Conservation (phyloP, 2,113 vertebrate species). For the Pongo abelii region DNA sequence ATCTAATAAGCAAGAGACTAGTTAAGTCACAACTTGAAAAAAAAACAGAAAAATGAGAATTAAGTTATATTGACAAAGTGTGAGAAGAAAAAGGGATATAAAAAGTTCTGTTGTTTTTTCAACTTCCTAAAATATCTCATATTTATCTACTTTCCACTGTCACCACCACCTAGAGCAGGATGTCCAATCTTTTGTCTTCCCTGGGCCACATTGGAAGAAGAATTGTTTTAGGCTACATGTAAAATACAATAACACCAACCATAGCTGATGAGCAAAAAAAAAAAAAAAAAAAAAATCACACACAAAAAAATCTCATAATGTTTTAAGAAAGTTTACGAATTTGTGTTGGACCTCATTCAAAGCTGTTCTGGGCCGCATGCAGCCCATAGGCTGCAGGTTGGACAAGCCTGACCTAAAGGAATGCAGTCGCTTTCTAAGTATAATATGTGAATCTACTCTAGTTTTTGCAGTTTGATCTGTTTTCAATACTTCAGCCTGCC, state of each 20-base stretch:
- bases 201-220: too few relatives aligned
- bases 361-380: too few relatives aligned
- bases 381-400: too few relatives aligned
- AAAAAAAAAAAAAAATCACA: too few relatives aligned
- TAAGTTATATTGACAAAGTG: background rate
- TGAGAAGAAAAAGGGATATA: background rate
- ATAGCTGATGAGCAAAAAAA: too few relatives aligned
- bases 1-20: background rate
- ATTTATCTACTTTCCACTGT: background rate
- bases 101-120: background rate
- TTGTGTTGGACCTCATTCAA: too few relatives aligned
- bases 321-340: too few relatives aligned
- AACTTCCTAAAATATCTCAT: background rate
- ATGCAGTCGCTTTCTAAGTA: background rate
- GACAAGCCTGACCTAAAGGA: background rate
- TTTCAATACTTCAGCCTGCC: background rate
- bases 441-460: background rate
- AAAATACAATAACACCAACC: too few relatives aligned
- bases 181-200: fast-evolving
- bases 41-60: background rate
- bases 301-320: too few relatives aligned
- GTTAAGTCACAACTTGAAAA: background rate
- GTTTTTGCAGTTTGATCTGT: background rate
- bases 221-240: fast-evolving
- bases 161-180: fast-evolving